phyloP scores from a whole-genome alignment of 2,888 invertebrate genomes.

The Girardia tigrina region DNA sequence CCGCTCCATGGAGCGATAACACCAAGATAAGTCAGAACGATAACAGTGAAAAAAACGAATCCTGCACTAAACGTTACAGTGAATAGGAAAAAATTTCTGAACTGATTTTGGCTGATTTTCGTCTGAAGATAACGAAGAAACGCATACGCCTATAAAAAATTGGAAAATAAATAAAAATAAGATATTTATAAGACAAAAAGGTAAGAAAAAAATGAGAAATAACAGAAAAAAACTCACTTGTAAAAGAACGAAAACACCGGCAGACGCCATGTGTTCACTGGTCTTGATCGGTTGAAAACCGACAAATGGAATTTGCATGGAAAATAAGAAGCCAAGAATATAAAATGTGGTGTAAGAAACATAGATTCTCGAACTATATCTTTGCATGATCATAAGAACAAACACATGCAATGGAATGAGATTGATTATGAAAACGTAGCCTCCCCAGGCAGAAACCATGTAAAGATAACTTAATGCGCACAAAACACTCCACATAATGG shows the following conservation, averaged over 20 bases:
- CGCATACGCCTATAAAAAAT: slow-evolving; percentile 59
- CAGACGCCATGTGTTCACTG: slow-evolving; percentile 97
- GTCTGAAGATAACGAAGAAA: slow-evolving; percentile 72
- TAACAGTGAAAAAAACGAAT: slow-evolving; percentile 68
- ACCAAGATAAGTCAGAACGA: slow-evolving; percentile 73
- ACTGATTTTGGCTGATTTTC: slow-evolving; percentile 71
- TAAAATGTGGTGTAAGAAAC: slow-evolving; percentile 89
- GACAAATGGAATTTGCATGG: slow-evolving; percentile 71
- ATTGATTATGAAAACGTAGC: slow-evolving; percentile 98
- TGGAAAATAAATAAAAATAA: slow-evolving; percentile 21
- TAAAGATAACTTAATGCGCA: slow-evolving; percentile 94
- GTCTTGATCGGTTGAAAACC: slow-evolving; percentile 97
- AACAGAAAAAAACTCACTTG: slow-evolving; percentile 29
- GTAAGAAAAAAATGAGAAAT: not conserved
- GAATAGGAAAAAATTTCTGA: slow-evolving; percentile 69
- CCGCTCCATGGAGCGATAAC: slow-evolving; percentile 37
- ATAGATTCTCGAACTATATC: slow-evolving; percentile 59
- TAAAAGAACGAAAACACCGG: slow-evolving; percentile 55
- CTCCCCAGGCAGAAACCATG: slow-evolving; percentile 98
- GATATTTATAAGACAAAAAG: too few relatives aligned
- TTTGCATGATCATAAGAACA: slow-evolving; percentile 72
- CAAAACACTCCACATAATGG: slow-evolving; percentile 84
- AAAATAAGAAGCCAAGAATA: slow-evolving; percentile 77
- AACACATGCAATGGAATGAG: slow-evolving; percentile 94
- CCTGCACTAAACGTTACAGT: slow-evolving; percentile 61